A percentile compares a stretch with the other conserved stretches of the same genome.
These are phyloP conservation scores for Halcyon smyrnensis DNA, from an alignment of 2,797 vertebrate species.

Conservation along the genomic window DNA sequence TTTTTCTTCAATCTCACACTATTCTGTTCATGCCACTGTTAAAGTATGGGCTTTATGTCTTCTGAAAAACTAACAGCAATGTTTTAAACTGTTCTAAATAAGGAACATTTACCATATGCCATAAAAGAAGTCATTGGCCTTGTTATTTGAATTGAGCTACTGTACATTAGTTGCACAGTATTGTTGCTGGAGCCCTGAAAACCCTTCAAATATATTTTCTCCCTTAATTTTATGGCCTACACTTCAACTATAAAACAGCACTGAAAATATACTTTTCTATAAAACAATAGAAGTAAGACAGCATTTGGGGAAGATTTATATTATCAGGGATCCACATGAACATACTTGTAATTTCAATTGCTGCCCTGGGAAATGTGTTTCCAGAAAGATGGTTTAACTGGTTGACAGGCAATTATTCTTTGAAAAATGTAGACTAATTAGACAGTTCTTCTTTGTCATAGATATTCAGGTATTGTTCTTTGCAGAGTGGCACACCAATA, in stretches of 20 bases:
- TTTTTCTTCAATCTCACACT: constrained; percentile 20
- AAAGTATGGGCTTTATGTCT: neutral
- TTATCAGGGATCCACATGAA: constrained; percentile 45
- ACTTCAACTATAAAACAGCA: constrained; percentile 41
- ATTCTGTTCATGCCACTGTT: constrained; percentile 31
- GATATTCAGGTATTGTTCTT: constrained; percentile 41
- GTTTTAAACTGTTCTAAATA: constrained; percentile 52
- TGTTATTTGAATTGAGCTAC: constrained; percentile 55
- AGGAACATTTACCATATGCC: neutral
- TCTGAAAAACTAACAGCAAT: constrained; percentile 38
- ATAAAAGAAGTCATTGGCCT: constrained; percentile 10
- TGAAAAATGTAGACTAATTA: constrained; percentile 65
- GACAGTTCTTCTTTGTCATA: constrained; percentile 58
- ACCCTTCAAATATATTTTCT: constrained; percentile 32
- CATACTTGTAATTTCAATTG: constrained; percentile 66
- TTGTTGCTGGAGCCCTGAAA: constrained; percentile 35
- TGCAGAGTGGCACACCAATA: constrained; percentile 11
- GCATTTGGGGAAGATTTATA: constrained; percentile 58
- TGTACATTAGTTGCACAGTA: constrained; percentile 1
- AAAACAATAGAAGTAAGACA: constrained; percentile 49
- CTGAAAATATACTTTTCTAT: constrained; percentile 43
- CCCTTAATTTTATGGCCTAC: constrained; percentile 47
- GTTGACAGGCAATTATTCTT: constrained; percentile 66
- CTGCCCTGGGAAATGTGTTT: constrained; percentile 61
- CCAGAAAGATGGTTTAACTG: constrained; percentile 61